Base-by-base conservation (phyloP, 2,888 invertebrate species). In the Tipula unca region DNA sequence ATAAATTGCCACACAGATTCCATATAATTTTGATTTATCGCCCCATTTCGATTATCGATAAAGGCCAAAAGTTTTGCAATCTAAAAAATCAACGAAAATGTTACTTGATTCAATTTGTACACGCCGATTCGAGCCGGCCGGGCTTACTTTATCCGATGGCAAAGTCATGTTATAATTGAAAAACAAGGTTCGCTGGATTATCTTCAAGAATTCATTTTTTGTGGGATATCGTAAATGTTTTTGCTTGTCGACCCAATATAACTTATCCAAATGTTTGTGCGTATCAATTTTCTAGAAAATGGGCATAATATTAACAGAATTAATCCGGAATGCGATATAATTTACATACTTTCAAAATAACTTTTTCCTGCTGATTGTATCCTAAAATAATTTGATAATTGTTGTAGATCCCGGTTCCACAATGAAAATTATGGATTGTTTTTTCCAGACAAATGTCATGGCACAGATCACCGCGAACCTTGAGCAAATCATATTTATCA, bases 401-500 rank as follows among this genome's bases (percentile, higher is more conserved):
- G 20, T 84, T 36, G 1, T 84, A 84, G 20, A 84, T 36, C 13
- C 84, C 84, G 20, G 35, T 10, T 0, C 84, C 84, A 20, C 84
- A 84, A 10, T 84, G 84, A 39, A 84, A 84, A 36, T 84, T 84
- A 20, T 84, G 13, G 5, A 84, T 20, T 20, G 84, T 20, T 39
- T 84, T 84, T 84, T 84, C 35, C 36, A 36, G 32, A 39, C 84
- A 84, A 84, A 84, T 84, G 20, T 84, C 84, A 39, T 84, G 84
- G 13, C 84, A 84, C 36, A 84, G 14, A 39, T 84, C 36, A 36
- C 84, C 84, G 10, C 84, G 32, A 36, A 84, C 32, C 1, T 36
- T 36, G 10, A 20, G 36, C 36, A 36, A 10, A 84, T 36, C 36
- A 84, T 36, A 84, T 36, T 84, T 84, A 8, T 32, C 84, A 39